Conservation (phyloP, 2,797 vertebrate genomes). For the Clarias platycephalus region DNA sequence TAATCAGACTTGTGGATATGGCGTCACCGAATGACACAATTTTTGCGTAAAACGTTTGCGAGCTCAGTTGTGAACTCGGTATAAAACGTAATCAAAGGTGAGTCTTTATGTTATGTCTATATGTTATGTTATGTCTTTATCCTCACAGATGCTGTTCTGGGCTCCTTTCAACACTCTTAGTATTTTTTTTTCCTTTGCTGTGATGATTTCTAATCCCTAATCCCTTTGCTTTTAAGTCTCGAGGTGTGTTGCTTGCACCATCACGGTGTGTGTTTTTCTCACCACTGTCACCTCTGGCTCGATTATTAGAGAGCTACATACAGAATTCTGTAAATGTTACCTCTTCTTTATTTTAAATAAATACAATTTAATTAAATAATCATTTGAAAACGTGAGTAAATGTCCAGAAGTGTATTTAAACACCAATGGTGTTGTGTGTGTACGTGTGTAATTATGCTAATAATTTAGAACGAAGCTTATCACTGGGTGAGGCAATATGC, state of each 20-base stretch:
- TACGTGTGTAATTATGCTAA: background rate
- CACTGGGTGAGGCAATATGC: slow-evolving; percentile 11
- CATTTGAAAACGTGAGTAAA: background rate
- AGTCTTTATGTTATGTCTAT: background rate
- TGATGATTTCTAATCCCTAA: background rate
- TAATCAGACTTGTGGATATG: background rate
- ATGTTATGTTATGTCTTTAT: too few relatives aligned
- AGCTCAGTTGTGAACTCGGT: too few relatives aligned
- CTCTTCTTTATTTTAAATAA: background rate
- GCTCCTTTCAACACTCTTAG: background rate
- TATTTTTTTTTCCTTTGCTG: background rate
- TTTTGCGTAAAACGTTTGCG: background rate
- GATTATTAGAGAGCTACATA: background rate
- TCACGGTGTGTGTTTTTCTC: background rate
- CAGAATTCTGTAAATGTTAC: background rate
- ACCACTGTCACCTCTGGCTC: background rate
- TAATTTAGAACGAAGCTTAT: slow-evolving; percentile 7
- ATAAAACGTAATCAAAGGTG: background rate
- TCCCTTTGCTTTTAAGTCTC: background rate
- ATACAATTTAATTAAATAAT: background rate
- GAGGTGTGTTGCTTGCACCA: background rate
- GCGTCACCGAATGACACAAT: background rate
- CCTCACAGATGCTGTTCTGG: background rate
- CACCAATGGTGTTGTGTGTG: background rate
- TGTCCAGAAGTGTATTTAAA: background rate